Conservation (phyloP, 2,113 vertebrate species). For the Callocephalon fimbriatum region DNA sequence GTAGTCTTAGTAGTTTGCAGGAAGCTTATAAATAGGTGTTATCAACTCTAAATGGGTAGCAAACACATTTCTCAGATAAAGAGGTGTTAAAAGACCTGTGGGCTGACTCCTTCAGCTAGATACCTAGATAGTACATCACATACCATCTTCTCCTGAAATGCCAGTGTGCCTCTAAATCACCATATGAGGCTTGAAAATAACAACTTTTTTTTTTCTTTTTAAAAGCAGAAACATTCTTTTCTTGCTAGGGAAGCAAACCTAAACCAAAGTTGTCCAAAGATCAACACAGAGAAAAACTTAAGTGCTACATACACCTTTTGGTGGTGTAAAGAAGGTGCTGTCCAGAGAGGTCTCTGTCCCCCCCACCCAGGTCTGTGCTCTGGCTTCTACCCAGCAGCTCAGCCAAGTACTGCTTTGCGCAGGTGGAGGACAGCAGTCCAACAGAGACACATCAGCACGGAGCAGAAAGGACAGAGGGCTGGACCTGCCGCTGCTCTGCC, state of each 20-base stretch:
- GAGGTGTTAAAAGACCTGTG: neutral
- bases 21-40: neutral
- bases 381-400: neutral
- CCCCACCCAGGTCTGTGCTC: neutral
- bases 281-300: neutral
- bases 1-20: neutral
- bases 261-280: neutral
- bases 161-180: neutral
- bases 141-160: neutral
- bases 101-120: neutral
- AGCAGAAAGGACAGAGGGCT: neutral
- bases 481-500: neutral
- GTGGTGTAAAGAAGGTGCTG: neutral
- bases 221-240: neutral
- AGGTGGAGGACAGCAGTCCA: neutral
- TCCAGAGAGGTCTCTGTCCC: neutral
- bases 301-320: neutral
- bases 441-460: rapidly evolving
- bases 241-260: neutral
- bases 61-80: neutral
- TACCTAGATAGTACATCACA: neutral
- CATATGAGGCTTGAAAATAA: neutral
- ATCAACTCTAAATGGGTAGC: neutral
- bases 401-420: neutral
- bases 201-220: neutral